A percentile compares a stretch with the other conserved stretches of the same genome.
Evolutionary conservation across 2,113 vertebrate species (phyloP).

Genomic region (Orientallactaga bullata): DNA sequence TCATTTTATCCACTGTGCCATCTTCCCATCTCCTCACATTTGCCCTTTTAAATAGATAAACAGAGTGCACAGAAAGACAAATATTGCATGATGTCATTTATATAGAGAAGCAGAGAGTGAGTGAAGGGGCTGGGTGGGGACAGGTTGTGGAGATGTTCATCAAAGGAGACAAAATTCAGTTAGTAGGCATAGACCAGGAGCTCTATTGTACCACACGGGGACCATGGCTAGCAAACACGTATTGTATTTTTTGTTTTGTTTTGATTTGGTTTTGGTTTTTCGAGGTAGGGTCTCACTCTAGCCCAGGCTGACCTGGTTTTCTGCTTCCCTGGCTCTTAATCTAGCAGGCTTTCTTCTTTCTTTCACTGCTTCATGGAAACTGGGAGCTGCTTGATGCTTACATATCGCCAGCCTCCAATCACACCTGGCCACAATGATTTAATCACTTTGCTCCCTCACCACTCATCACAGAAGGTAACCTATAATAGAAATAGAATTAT

Average conservation of each 20-base stretch:
- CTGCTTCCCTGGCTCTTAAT: neutral
- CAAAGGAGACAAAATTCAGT: neutral
- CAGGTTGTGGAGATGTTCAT: neutral
- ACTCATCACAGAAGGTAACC: neutral
- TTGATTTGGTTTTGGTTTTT: too few species aligned
- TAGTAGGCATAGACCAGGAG: neutral
- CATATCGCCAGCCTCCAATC: neutral
- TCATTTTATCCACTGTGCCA: too few species aligned
- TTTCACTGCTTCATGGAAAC: neutral
- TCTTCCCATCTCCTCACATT: neutral
- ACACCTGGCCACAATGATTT: neutral
- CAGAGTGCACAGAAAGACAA: neutral
- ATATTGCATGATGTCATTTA: neutral
- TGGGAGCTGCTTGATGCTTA: neutral
- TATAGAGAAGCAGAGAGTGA: neutral
- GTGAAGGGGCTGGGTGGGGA: neutral
- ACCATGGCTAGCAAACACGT: neutral
- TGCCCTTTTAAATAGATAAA: slow-evolving; percentile 18
- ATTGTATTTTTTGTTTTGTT: neutral
- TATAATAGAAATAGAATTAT: neutral
- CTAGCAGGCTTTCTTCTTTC: neutral
- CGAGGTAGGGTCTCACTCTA: too few species aligned
- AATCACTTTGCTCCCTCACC: neutral
- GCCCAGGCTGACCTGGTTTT: neutral
- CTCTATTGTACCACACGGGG: neutral